Base-by-base conservation (phyloP, 1,140 invertebrate genomes). In the Caenorhabditis latens region DNA sequence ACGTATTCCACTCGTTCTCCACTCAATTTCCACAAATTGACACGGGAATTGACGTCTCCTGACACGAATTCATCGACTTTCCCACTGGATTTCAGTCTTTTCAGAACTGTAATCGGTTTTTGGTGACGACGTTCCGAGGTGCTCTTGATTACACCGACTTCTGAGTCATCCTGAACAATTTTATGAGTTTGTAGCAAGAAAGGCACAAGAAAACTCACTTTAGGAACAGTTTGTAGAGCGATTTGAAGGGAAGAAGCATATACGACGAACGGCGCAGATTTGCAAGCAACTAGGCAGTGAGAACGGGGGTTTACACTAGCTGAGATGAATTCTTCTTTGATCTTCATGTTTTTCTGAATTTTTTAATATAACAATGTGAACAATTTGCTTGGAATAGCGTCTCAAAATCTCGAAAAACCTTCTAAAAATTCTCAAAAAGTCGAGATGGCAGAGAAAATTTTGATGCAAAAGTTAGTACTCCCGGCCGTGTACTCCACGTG, bases 61-160 rank as follows among this genome's bases (percentile, higher is more conserved):
- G 71, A 43, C 2, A 86, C 79, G n/a, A 88, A 86, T 24, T 88
- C 42, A 50, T 88, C 87, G 24, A 48, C 46, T 11, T 58, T 50
- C 19, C 4, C 24, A 3, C 19, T 5, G 6, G 42, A 57, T 42
- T 86, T 86, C 13, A 75, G 55, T 19, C 86, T 14, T 55, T 86
- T 86, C 7, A 86, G 14, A n/a, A 82, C 71, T 6, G 86, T 63
- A 43, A 86, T 84, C 14, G 75, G 57, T 11, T 86, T 86, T 16
- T 71, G 46, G 42, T 86, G 86, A 16, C 75, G 58, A 19, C 86
- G 43, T 32, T 58, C 75, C 7, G 85, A 79, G 3, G 48, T 65
- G 42, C 43, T 48, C 32, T 57, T 48, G 40, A 82, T 65, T 13
- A 48, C 43, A 13, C 85, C 85, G 13, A 53, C 42, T 84, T 84